A percentile compares a stretch with the other conserved stretches of the same genome.
Conservation (phyloP, 2,797 vertebrate species). For the Carcharodon carcharias region DNA sequence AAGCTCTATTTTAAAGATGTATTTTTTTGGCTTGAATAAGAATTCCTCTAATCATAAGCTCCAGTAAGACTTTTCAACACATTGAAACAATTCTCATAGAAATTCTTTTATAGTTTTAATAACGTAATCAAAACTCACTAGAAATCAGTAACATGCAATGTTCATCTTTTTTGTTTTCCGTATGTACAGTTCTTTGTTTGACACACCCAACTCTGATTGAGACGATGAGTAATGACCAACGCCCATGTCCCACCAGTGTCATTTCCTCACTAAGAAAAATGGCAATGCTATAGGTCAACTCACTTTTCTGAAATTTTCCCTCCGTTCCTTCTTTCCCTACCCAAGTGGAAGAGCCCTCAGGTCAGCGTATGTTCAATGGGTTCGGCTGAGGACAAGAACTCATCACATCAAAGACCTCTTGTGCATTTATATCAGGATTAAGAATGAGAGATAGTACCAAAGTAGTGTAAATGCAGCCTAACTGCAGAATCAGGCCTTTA, state of each 20-base stretch:
- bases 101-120: background rate
- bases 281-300: background rate
- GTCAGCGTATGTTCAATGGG: background rate
- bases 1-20: background rate
- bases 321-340: background rate
- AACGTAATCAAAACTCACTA: background rate
- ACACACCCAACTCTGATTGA: background rate
- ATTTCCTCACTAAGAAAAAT: background rate
- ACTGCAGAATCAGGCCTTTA: background rate
- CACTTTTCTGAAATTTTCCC: background rate
- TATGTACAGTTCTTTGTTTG: background rate
- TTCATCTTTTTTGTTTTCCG: background rate
- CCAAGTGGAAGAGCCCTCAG: background rate
- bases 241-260: background rate
- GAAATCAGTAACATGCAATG: background rate
- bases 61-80: background rate
- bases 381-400: background rate
- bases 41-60: background rate
- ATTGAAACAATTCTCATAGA: background rate
- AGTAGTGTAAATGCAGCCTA: background rate
- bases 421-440: background rate
- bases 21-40: background rate
- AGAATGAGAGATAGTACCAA: background rate
- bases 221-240: background rate
- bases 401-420: background rate